These are phyloP conservation scores for Paguma larvata DNA, from an alignment of 2,797 vertebrate species.

Conservation along the genomic window DNA sequence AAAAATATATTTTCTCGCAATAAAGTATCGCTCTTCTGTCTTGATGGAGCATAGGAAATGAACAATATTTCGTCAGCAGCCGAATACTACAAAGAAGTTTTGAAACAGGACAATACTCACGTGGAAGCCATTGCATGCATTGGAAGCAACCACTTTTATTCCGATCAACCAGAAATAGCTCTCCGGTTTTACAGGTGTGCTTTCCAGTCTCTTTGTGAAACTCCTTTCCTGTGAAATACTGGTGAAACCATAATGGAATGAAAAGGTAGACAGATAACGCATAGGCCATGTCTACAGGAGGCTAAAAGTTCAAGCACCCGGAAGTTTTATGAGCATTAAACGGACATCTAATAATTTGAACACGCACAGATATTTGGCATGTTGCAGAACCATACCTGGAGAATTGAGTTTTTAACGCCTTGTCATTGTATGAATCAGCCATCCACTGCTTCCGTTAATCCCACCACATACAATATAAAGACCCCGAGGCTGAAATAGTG, in stretches of 20 bases:
- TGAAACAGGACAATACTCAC: conserved; percentile 98
- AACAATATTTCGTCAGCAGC: conserved; percentile 94
- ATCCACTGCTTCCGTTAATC: neutral
- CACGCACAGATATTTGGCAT: neutral
- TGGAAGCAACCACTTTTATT: conserved; percentile 98
- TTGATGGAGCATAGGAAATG: conserved; percentile 93
- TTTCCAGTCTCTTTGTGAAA: neutral
- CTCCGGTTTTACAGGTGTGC: conserved; percentile 97
- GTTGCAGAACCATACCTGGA: neutral
- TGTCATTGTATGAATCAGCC: neutral
- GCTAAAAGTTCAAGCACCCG: neutral
- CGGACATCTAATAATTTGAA: neutral
- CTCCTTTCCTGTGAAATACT: neutral
- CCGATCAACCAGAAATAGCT: conserved; percentile 97
- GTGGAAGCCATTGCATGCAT: conserved; percentile 98
- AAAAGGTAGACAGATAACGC: neutral
- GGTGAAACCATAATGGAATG: neutral
- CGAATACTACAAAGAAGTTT: conserved; percentile 97
- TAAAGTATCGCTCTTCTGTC: conserved; percentile 58
- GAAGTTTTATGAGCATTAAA: neutral
- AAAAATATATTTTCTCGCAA: neutral
- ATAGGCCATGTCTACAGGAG: neutral
- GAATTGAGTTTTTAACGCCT: neutral
- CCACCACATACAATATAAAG: neutral
- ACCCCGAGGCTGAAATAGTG: neutral